Evolutionary conservation across 2,797 vertebrate genomes (phyloP), one percentile per base, ranked within the genome.

Genomic region (Sebastes oblongus): DNA sequence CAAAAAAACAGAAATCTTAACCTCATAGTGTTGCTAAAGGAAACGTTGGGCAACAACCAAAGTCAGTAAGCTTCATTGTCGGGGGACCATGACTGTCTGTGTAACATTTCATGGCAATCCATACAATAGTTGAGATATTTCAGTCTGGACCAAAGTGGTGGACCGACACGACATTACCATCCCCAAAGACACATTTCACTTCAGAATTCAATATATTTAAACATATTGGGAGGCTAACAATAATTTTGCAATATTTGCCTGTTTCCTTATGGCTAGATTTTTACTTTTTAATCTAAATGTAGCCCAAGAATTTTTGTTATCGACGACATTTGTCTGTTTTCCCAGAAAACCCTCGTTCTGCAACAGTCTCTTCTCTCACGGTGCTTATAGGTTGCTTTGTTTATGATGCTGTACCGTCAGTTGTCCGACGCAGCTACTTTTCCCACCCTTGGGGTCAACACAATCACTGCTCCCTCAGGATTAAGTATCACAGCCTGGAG

Each of bases 401-500:
- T 78, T 66, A 36, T 9, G 39, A 61, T 68, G 71, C 58, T 65
- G 0, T 29, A 3, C 75, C 64, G 87, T 80, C 88, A 93, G 82
- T 90, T 92, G 91, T 83, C n/a, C 13, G 13, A 46, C n/a, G 12
- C 50, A 1, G 79, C 59, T 70, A 62, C 73, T 77, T 92, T 93
- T 92, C 89, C 86, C 89, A 93, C 78, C 78, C 34, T 3, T 36
- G 70, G 75, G 74, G 50, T 75, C 62, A 66, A 74, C 30, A 72
- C 80, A 88, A 64, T 86, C 79, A 71, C 6, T 4, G 75, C 73
- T 77, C 80, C 83, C 82, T 61, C 24, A 75, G 80, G 85, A 89
- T 93, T 92, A 89, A 87, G 32, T 90, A 89, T 91, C 81, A 84
- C 85, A 82, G 75, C 66, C 81, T 86, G 81, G 73, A 82, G 80